Evolutionary conservation across 2,888 invertebrate species (phyloP).

Genomic region (Pyrrhia umbra): DNA sequence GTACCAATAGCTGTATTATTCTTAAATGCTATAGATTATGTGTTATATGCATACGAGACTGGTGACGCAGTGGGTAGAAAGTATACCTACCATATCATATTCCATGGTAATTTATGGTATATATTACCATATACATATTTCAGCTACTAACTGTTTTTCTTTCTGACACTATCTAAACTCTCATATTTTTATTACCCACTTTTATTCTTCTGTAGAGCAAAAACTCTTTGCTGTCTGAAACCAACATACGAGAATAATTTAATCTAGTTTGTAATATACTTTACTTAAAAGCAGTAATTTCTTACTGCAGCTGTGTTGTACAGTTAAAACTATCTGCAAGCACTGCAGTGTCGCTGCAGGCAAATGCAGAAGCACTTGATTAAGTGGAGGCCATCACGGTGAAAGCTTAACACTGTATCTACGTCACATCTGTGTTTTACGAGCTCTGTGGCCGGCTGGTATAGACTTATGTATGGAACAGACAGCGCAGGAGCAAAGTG

Average conservation of each 20-base stretch:
- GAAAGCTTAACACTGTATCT: constrained; percentile 35
- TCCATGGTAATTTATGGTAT: too few species aligned
- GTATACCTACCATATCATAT: too few species aligned
- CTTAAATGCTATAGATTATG: too few species aligned
- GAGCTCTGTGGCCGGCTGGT: constrained; percentile 7
- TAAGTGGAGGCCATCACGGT: constrained; percentile 31
- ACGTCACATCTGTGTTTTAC: constrained; percentile 41
- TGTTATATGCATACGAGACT: too few species aligned
- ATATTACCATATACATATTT: too few species aligned
- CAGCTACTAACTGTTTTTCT: too few species aligned
- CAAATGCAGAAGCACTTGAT: constrained; percentile 24
- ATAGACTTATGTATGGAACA: background rate
- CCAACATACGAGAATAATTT: background rate
- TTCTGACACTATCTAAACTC: too few species aligned
- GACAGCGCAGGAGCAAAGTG: background rate
- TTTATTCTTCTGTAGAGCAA: background rate
- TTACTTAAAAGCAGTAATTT: background rate
- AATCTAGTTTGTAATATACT: too few species aligned
- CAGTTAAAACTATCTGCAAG: constrained; percentile 11
- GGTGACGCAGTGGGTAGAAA: too few species aligned
- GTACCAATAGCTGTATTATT: too few species aligned
- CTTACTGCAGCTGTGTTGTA: background rate
- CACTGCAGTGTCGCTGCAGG: constrained; percentile 34
- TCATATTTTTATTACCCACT: background rate
- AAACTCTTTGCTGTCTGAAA: background rate